Base-by-base conservation (phyloP, 2,113 vertebrate genomes). In the Sterrhoptilus dennistouni region DNA sequence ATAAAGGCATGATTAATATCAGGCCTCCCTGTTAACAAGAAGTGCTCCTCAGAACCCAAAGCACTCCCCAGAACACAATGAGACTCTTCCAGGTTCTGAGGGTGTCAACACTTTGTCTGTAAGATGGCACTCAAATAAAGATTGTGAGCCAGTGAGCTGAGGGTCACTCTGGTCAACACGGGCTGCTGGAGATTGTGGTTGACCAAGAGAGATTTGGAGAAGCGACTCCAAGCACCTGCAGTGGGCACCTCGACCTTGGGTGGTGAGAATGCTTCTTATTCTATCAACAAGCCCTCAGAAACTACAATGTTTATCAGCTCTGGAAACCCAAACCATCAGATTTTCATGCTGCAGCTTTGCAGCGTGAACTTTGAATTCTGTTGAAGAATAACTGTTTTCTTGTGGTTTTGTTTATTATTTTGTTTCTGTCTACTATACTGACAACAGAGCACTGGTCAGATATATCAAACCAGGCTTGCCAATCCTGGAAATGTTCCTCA, bases 231-330 rank as follows among this genome's bases (percentile, higher is more conserved):
- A 31, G 61, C 36, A 36, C 19, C 69, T 63, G 24, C 20, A 36
- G 23, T 36, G 28, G 35, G 18, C 75, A 49, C 20, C n/a, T 49
- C 0, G 0, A 33, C 49, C 0, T 0, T 29, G 45, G 45, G 36
- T 1, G 4, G 4, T 57, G 63, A 53, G 49, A 53, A 36, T 11
- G 4, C 63, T 92, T 29, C 31, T 85, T 31, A 2, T 53, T 52
- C 40, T n/a, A 7, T 54, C 49, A 61, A 33, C 19, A 13, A 35
- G 35, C 17, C 47, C 36, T 27, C 38, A 80, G 63, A 83, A 86
- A 49, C 11, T 1, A 25, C 54, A n/a, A 11, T 57, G 23, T 78
- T 76, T 28, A 74, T 78, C 40, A 71, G 0, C 22, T 60, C 56
- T 12, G 53, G 35, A 60, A 89, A 83, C 11, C 11, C 50, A 82